A percentile compares a stretch with the other conserved stretches of the same genome.
Evolutionary conservation across 2,888 invertebrate species (phyloP).

Genomic region (Oxycera nigricornis): DNA sequence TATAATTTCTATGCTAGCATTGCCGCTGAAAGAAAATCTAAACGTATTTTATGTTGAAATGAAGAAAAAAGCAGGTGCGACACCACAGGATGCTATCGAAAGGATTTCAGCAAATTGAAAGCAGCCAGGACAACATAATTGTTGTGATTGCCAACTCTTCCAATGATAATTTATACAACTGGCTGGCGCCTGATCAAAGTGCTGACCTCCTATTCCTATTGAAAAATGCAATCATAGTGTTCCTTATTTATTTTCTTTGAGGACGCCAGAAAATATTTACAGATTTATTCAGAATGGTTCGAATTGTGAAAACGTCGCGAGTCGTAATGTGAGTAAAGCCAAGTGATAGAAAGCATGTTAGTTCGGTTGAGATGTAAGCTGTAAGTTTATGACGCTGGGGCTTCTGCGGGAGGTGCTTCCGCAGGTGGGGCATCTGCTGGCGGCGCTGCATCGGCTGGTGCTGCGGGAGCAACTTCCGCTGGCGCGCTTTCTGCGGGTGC

Average conservation of each 20-base stretch:
- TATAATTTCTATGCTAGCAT: background rate
- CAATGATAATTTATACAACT: no score
- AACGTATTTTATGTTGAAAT: no score
- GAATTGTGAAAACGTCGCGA: no score
- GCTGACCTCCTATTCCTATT: no score
- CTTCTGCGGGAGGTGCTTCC: conserved; percentile 47
- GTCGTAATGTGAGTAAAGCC: no score
- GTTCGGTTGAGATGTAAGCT: background rate
- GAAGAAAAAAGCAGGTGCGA: no score
- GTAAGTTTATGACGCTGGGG: background rate
- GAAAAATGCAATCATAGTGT: background rate
- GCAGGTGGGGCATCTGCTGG: conserved; percentile 48
- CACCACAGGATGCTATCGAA: no score
- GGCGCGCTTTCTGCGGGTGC: conserved; percentile 49
- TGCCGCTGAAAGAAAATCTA: background rate
- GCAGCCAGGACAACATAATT: no score
- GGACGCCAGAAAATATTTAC: conserved; percentile 2
- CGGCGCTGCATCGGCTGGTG: conserved; percentile 45
- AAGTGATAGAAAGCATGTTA: conserved; percentile 1
- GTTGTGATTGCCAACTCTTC: no score
- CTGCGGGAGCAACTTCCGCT: conserved; percentile 49
- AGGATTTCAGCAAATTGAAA: no score
- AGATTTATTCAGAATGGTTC: background rate
- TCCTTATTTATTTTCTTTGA: background rate
- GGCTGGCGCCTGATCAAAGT: no score